Evolutionary conservation across 2,888 invertebrate genomes (phyloP).

Genomic region (Ypsolopha scabrella): DNA sequence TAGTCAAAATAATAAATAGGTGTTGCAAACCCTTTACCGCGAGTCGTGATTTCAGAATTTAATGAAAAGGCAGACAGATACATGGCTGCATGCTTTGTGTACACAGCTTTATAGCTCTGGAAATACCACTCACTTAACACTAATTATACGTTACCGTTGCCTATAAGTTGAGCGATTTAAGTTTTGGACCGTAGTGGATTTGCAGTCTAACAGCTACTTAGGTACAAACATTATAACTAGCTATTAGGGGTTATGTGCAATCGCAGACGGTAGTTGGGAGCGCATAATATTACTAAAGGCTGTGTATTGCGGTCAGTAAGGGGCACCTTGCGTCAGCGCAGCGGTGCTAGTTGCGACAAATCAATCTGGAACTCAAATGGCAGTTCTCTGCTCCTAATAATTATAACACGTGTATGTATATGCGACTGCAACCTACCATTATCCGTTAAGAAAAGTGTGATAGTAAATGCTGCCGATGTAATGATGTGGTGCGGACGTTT

Average conservation of each 20-base stretch:
- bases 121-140: neutral
- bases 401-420: conserved; percentile 1
- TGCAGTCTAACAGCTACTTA: conserved; percentile 1
- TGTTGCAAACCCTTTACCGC: conserved; percentile 42
- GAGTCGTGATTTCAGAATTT: conserved; percentile 38
- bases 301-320: conserved; percentile 43
- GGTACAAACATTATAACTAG: conserved; percentile 1
- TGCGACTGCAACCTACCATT: neutral
- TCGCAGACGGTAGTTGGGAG: conserved; percentile 29
- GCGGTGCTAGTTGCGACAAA: conserved; percentile 47
- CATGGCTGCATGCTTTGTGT: conserved; percentile 15
- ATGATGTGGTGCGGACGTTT: no score
- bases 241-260: conserved; percentile 14
- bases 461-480: no score
- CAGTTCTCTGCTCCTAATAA: conserved; percentile 29
- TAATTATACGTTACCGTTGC: neutral
- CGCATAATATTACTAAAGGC: conserved; percentile 16
- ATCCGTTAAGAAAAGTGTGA: neutral
- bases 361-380: conserved; percentile 40
- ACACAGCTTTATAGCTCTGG: neutral
- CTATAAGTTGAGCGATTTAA: neutral
- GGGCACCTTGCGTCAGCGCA: conserved; percentile 34
- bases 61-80: conserved; percentile 34
- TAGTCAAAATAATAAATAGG: conserved; percentile 31
- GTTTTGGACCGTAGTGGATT: neutral